Percentiles rank a stretch among this genome's conserved stretches.
These are phyloP conservation scores for Neolamprologus longior DNA, from an alignment of 2,113 vertebrate species.

Conservation along the genomic window DNA sequence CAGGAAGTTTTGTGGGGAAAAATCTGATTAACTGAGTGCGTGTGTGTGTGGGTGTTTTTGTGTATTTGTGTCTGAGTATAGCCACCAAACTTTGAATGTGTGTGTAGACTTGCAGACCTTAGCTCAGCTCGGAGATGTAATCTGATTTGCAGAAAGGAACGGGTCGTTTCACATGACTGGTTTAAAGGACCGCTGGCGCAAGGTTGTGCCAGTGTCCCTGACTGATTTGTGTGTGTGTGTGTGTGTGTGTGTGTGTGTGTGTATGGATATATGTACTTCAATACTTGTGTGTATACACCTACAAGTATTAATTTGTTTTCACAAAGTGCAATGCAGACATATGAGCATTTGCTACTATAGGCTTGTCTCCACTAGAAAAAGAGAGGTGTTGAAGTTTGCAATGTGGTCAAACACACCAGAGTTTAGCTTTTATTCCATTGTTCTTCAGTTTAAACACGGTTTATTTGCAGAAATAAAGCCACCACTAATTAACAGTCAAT, in stretches of 20 bases:
- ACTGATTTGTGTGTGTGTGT: not conserved
- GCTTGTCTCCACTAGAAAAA: conserved; percentile 10
- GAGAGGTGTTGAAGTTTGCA: conserved; percentile 39
- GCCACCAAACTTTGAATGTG: conserved; percentile 17
- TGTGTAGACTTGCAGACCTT: conserved; percentile 45
- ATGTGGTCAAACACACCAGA: conserved; percentile 1
- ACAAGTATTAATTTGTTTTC: conserved; percentile 17
- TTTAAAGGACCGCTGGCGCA: conserved; percentile 66
- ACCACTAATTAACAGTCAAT: conserved; percentile 37
- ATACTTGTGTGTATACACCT: not conserved
- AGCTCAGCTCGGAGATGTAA: conserved; percentile 66
- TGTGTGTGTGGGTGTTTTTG: not conserved
- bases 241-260: not conserved
- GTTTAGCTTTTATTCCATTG: not conserved
- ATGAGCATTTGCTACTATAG: not conserved
- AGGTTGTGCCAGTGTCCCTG: conserved; percentile 65
- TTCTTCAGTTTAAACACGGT: not conserved
- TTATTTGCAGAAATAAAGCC: conserved; percentile 36
- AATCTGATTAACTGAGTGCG: conserved; percentile 46
- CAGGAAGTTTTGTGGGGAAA: not conserved
- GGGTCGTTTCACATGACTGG: conserved; percentile 74
- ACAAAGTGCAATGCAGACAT: not conserved
- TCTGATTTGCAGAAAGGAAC: conserved; percentile 71
- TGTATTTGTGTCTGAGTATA: conserved; percentile 3
- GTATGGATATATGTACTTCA: not conserved